Percentiles rank a stretch among this genome's conserved stretches.
Conservation (phyloP, 2,113 vertebrate species). For the Ivindomyrus marchei region DNA sequence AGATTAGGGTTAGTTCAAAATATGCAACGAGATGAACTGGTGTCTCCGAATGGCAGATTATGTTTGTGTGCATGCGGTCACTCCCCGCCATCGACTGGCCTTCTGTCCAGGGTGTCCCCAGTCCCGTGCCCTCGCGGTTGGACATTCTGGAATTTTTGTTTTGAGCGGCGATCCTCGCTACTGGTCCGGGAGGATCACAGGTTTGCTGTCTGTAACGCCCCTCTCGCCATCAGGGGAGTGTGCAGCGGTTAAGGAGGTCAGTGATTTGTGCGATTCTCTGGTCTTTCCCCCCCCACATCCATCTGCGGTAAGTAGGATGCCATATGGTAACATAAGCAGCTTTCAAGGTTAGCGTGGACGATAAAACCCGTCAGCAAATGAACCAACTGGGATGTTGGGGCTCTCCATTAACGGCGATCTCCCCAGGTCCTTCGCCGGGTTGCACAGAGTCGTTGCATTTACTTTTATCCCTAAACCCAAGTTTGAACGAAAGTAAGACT, state of each 20-base stretch:
- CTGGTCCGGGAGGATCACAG: not conserved
- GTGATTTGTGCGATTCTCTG: not conserved
- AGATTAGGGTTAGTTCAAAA: not conserved
- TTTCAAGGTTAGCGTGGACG: slow-evolving; percentile 50
- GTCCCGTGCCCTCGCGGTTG: not conserved
- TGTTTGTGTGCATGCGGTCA: not conserved
- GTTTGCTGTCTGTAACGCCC: not conserved
- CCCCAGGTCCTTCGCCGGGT: not conserved
- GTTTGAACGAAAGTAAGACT: not conserved
- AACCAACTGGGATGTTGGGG: slow-evolving; percentile 10
- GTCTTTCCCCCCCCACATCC: slow-evolving; percentile 30
- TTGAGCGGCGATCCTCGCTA: not conserved
- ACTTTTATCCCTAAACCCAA: not conserved
- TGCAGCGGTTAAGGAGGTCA: not conserved
- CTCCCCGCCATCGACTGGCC: not conserved
- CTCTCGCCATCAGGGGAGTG: not conserved
- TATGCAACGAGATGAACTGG: not conserved
- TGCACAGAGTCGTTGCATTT: not conserved
- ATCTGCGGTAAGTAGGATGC: slow-evolving; percentile 50
- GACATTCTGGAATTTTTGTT: not conserved
- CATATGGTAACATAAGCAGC: slow-evolving; percentile 56
- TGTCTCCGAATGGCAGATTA: not conserved
- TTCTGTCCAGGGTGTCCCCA: not conserved
- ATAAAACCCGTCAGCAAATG: slow-evolving; percentile 21
- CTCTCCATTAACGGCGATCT: slow-evolving; percentile 21